Evolutionary conservation across 2,797 vertebrate genomes (phyloP).

Genomic region (Hippopotamyrus pictus): DNA sequence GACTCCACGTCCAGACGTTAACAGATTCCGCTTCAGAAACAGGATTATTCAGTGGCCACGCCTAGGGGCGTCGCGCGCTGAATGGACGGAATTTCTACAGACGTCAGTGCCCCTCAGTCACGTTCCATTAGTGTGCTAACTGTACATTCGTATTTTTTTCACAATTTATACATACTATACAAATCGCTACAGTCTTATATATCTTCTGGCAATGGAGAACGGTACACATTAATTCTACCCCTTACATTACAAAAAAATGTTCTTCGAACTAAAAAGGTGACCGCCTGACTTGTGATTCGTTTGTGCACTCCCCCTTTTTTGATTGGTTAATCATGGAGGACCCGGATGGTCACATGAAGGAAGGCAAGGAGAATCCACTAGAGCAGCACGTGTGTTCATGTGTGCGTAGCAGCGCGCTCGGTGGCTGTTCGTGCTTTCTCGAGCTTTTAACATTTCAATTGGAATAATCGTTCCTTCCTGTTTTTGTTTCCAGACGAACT

Average conservation of each 20-base stretch:
- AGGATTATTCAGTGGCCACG: background rate
- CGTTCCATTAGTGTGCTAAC: slow-evolving; percentile 36
- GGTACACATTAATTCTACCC: background rate
- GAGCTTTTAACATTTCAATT: background rate
- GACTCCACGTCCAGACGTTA: background rate
- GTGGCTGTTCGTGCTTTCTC: background rate
- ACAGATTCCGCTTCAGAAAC: background rate
- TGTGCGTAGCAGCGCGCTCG: background rate
- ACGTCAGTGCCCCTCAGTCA: slow-evolving; percentile 26
- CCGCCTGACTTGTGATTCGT: background rate
- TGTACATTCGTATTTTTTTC: background rate
- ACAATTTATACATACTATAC: background rate
- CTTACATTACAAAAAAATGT: background rate
- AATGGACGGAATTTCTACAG: slow-evolving; percentile 3
- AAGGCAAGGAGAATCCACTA: slow-evolving; percentile 2
- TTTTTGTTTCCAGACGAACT: background rate
- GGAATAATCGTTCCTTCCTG: background rate
- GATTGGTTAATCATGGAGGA: slow-evolving; percentile 27
- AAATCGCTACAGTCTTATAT: background rate
- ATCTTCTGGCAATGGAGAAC: background rate
- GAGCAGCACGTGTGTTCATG: background rate
- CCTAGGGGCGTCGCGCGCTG: slow-evolving; percentile 10
- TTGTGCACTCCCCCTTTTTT: background rate
- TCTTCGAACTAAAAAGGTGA: background rate
- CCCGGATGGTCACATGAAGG: slow-evolving; percentile 39